phyloP scores from a whole-genome alignment of 1,140 invertebrate genomes.

The Coptotermes formosanus region DNA sequence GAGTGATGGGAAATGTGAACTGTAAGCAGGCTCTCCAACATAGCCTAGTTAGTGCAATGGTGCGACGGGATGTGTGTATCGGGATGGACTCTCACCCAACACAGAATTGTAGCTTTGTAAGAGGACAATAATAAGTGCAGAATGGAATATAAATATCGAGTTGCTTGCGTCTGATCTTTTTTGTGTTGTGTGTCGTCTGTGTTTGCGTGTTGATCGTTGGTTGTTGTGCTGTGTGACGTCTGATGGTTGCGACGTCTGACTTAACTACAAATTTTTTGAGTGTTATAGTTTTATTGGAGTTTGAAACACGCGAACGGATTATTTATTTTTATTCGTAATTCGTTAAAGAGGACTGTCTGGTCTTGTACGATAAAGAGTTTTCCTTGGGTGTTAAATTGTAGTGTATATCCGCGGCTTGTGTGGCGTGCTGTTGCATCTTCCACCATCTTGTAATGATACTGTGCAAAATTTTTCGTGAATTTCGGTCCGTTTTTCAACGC shows the following conservation, averaged over 20 bases:
- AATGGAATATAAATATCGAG: background rate
- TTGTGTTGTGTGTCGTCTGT: background rate
- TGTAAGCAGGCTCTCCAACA: background rate
- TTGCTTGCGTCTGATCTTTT: background rate
- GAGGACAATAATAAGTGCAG: background rate
- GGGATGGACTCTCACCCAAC: background rate
- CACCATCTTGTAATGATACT: slow-evolving; percentile 31
- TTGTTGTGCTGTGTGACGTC: slow-evolving; percentile 26
- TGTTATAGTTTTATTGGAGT: background rate
- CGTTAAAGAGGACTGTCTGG: background rate
- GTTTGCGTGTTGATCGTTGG: slow-evolving; percentile 18
- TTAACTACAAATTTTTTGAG: background rate
- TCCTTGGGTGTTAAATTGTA: background rate
- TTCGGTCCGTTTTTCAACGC: background rate
- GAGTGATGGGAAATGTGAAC: background rate
- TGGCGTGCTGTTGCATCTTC: background rate
- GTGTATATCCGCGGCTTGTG: background rate
- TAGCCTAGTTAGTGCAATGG: background rate
- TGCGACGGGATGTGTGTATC: background rate
- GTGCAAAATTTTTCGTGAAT: slow-evolving; percentile 28
- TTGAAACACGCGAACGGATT: background rate
- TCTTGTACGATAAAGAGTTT: background rate
- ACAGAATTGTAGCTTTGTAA: background rate
- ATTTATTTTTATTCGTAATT: background rate
- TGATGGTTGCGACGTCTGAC: slow-evolving; percentile 23